Percentiles rank a stretch among this genome's conserved stretches.
These are phyloP conservation scores for Phortica okadai DNA, from an alignment of 2,888 invertebrate genomes.

Conservation along the genomic window DNA sequence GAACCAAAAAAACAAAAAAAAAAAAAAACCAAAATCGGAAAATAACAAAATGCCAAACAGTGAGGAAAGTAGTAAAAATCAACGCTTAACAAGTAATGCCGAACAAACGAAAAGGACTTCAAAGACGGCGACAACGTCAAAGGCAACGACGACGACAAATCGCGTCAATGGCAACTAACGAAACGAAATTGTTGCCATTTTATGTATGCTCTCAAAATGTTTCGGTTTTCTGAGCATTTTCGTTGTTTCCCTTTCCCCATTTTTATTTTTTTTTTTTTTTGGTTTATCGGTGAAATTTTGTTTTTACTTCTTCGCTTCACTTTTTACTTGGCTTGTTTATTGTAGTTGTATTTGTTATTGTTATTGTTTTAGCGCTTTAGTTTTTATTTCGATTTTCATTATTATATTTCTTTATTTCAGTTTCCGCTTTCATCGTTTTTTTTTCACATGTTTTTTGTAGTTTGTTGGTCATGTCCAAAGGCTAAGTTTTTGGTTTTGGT, in stretches of 20 bases:
- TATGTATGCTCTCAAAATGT: not conserved
- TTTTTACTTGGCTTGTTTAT: not conserved
- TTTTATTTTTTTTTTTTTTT: not conserved
- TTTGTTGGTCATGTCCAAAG: not conserved
- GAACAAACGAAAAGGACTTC: not conserved
- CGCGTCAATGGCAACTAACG: conserved; percentile 58
- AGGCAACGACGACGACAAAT: conserved; percentile 46
- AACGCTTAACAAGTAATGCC: conserved; percentile 9
- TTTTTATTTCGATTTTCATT: not conserved
- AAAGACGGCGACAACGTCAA: conserved; percentile 37
- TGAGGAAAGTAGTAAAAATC: conserved; percentile 5
- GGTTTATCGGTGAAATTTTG: not conserved
- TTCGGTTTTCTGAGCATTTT: not conserved
- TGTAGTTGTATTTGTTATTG: not conserved
- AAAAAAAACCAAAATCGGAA: too few species aligned
- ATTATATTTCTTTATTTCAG: conserved; percentile 56
- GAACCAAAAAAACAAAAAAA: not conserved
- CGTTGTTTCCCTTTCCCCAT: not conserved
- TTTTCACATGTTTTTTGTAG: not conserved
- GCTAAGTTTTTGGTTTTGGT: conserved; percentile 37
- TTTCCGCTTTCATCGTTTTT: conserved; percentile 21
- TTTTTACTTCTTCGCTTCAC: not conserved
- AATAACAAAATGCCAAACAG: conserved; percentile 7
- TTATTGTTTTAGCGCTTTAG: conserved; percentile 4
- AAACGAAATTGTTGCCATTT: conserved; percentile 41